These are phyloP conservation scores for Ramphastos sulfuratus DNA, from an alignment of 2,113 vertebrate genomes.

Conservation along the genomic window DNA sequence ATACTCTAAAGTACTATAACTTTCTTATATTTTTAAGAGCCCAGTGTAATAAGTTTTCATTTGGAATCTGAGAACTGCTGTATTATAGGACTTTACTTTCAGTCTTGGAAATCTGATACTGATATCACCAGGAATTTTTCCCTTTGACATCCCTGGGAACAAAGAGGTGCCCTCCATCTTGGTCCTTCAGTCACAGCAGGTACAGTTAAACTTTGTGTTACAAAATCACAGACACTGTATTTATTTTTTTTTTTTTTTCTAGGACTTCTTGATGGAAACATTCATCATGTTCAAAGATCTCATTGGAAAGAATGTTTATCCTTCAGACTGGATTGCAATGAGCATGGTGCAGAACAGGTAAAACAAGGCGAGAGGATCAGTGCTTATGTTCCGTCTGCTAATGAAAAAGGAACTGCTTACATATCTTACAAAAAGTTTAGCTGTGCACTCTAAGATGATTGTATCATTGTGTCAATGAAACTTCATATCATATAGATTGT, in stretches of 20 bases:
- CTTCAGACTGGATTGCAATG: constrained; percentile 97
- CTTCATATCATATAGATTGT: not conserved
- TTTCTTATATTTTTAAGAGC: not conserved
- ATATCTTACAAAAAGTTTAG: not conserved
- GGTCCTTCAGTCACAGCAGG: not conserved
- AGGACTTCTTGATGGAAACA: constrained; percentile 98
- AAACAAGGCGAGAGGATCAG: not conserved
- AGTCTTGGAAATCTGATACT: not conserved
- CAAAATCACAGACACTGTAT: not conserved
- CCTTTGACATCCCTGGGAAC: not conserved
- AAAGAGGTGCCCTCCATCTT: not conserved
- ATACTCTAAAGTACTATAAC: not conserved
- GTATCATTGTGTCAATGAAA: not conserved
- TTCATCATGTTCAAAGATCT: constrained; percentile 96
- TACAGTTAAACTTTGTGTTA: not conserved
- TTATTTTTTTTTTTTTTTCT: not conserved
- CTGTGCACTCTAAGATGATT: not conserved
- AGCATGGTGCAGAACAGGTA: constrained; percentile 99
- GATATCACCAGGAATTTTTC: not conserved
- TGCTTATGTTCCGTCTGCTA: not conserved
- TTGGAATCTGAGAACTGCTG: not conserved
- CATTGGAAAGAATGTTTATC: constrained; percentile 95
- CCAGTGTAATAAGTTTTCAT: not conserved
- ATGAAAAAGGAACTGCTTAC: accelerated
- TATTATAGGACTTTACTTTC: not conserved